phyloP scores from a whole-genome alignment of 2,888 invertebrate species.

The Drosophila recens region DNA sequence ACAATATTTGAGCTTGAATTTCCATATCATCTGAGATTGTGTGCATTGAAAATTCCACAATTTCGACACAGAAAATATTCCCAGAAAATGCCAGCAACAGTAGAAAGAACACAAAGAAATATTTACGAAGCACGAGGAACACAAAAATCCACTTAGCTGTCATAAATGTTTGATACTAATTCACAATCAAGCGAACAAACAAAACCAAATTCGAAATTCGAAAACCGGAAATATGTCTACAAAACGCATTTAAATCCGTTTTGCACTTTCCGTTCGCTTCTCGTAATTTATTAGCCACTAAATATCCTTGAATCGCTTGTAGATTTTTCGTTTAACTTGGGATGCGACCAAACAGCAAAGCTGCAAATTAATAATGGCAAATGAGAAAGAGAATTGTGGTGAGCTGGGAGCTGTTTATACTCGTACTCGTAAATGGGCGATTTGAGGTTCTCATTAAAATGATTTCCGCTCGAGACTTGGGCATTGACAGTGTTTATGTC shows the following conservation, averaged over 20 bases:
- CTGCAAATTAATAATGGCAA: constrained; percentile 65
- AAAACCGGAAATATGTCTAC: constrained; percentile 50
- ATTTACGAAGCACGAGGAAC: not conserved
- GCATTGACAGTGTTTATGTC: constrained; percentile 55
- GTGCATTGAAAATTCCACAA: not conserved
- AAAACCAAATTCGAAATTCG: constrained; percentile 41
- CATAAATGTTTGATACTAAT: constrained; percentile 18
- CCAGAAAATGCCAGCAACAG: constrained; percentile 1
- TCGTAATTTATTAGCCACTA: constrained; percentile 71
- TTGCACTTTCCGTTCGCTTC: constrained; percentile 50
- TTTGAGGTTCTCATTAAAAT: constrained; percentile 61
- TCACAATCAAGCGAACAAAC: constrained; percentile 22
- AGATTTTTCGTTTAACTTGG: constrained; percentile 40
- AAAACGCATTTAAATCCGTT: constrained; percentile 70
- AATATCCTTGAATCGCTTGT: constrained; percentile 62
- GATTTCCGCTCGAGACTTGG: constrained; percentile 62
- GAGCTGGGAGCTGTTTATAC: not conserved
- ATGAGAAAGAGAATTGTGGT: not conserved
- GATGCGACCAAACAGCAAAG: constrained; percentile 28
- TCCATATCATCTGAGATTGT: not conserved
- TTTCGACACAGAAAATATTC: not conserved
- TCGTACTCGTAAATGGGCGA: constrained; percentile 23
- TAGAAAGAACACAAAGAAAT: no score
- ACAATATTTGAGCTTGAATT: not conserved
- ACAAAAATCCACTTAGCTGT: constrained; percentile 27